Evolutionary conservation across 92 coral and sea anemone species (phyloP).

Genomic region (Montipora capitata): DNA sequence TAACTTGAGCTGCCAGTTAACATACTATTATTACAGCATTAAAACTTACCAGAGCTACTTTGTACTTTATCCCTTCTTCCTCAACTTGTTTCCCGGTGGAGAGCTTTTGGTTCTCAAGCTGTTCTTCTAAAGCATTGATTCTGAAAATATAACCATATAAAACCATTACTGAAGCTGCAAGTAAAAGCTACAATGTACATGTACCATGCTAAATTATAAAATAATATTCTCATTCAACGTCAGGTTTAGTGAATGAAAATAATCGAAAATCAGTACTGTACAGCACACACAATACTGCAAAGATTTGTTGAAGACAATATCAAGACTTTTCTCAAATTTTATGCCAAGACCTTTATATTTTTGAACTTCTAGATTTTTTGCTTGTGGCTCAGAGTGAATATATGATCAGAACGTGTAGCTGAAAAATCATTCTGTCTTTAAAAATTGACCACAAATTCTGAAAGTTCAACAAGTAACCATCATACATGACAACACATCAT

Average conservation of each 20-base stretch:
- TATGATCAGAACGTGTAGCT: too few species aligned
- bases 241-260: background rate
- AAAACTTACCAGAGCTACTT: slow-evolving; percentile 86
- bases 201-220: too few species aligned
- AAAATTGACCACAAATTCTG: background rate
- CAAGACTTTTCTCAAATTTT: background rate
- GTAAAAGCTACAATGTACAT: background rate
- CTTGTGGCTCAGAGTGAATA: too few species aligned
- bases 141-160: slow-evolving; percentile 37
- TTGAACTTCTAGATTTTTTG: background rate
- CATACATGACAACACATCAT: background rate
- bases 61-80: slow-evolving; percentile 87
- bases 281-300: background rate
- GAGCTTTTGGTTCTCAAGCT: slow-evolving; percentile 85
- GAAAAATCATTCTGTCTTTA: too few species aligned
- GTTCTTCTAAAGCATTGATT: slow-evolving; percentile 96
- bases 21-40: background rate
- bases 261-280: background rate
- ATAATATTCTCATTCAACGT: too few species aligned
- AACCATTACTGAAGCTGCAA: background rate
- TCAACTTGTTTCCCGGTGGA: slow-evolving; percentile 88
- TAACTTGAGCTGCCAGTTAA: too few species aligned
- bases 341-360: background rate
- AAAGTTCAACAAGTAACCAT: background rate
- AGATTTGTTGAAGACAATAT: background rate